Evolutionary conservation across 35 echinoderm and acorn worm species (phyloP), one percentile per base, ranked within the genome.

Genomic region (Eucidaris tribuloides): DNA sequence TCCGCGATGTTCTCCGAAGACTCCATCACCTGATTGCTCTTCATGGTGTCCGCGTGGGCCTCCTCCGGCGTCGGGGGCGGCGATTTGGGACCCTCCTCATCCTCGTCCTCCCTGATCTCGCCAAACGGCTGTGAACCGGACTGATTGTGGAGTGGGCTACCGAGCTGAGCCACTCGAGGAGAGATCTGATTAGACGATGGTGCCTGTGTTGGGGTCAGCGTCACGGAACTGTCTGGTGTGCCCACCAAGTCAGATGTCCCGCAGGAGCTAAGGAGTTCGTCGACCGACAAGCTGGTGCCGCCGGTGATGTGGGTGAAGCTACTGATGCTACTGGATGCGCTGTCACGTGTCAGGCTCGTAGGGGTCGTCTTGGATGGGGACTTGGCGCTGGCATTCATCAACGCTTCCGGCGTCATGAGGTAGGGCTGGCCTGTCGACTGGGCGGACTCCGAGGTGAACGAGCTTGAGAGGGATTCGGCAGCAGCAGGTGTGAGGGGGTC

Each of bases 251-350:
- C 50, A 4, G 86, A 90, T 20, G 87, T 58, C 5, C 25, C 24
- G 42, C 81, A 84, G 20, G 89, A 80, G 19, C 68, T 77, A 14
- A 98, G 61, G 13, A 90, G 43, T 17, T 98, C 90, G 31, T 87
- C 93, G 9, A 86, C 72, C 0, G 90, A 92, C 23, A 87, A 78
- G 70, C 79, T 87, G 79, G 89, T 87, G 4, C 49, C 78, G 18
- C 52, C 70, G 1, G 87, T 85, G 23, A 99, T 83, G 17, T 89
- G 90, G 41, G 96, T 99, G 77, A 99, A 90, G 64, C 96, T 99
- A 45, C 96, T 99, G 42, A 76, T 80, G 42, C 80, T 66, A 45
- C 89, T 97, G 50, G 96, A 90, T 17, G 48, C 58, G 45, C 96
- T 99, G 76, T 99, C 96, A 50, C 90, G 63, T 2, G 86, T 22